Conservation (phyloP, 2,888 invertebrate genomes). For the Leptura quadrifasciata region DNA sequence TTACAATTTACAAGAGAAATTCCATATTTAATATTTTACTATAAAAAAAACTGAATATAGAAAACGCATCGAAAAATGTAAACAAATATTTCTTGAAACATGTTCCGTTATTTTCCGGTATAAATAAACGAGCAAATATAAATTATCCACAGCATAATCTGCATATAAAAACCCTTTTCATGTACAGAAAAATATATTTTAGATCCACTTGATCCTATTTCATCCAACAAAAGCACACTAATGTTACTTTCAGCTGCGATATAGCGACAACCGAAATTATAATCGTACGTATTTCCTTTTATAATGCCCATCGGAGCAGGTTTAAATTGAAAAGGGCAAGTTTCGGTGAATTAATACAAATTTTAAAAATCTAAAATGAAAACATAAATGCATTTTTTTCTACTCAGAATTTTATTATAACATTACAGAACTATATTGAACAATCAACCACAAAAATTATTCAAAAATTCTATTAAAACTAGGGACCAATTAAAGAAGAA, state of each 20-base stretch:
- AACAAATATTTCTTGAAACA: too few relatives aligned
- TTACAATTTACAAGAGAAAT: too few relatives aligned
- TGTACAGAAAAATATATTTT: conserved; percentile 34
- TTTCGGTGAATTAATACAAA: neutral
- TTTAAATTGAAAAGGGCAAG: neutral
- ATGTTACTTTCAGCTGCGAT: conserved; percentile 32
- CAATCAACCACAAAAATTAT: too few relatives aligned
- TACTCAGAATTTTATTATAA: too few relatives aligned
- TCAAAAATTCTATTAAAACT: too few relatives aligned
- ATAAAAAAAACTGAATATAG: too few relatives aligned
- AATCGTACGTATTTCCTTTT: conserved; percentile 31
- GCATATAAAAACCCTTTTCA: conserved; percentile 36
- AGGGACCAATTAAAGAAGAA: too few relatives aligned
- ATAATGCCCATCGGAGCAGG: too few relatives aligned
- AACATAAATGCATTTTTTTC: neutral
- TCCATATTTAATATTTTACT: too few relatives aligned
- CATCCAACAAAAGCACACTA: conserved; percentile 40
- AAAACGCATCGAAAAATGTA: too few relatives aligned
- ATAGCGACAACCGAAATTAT: conserved; percentile 39
- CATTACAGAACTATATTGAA: too few relatives aligned
- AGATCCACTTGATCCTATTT: conserved; percentile 42
- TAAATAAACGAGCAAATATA: neutral
- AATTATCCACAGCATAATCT: conserved; percentile 35
- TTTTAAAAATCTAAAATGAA: neutral
- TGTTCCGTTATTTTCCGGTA: too few relatives aligned